These are phyloP conservation scores for Oasisia sp. DNA, from an alignment of 2,888 invertebrate genomes.

Conservation along the genomic window DNA sequence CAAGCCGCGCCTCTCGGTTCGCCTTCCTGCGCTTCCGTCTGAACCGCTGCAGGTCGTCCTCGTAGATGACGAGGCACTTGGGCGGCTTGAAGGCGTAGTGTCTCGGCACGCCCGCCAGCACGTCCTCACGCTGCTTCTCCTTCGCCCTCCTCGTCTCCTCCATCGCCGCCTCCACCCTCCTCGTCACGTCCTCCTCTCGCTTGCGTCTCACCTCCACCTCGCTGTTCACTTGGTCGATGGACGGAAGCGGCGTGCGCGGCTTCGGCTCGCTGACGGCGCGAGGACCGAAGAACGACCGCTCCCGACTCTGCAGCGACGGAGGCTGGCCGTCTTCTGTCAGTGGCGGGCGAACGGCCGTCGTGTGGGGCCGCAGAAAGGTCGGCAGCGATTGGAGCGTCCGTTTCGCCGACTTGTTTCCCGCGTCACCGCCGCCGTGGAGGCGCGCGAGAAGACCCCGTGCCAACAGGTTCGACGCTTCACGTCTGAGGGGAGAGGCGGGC, in stretches of 20 bases:
- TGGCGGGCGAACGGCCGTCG: neutral
- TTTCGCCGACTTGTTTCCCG: neutral
- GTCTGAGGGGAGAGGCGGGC: neutral
- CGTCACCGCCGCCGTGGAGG: neutral
- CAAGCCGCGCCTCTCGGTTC: neutral
- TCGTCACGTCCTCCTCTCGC: neutral
- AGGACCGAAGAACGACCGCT: neutral
- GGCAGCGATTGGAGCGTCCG: neutral
- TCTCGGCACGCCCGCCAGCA: neutral
- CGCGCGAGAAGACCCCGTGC: conserved; percentile 9
- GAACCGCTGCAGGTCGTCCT: neutral
- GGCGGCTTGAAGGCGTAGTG: conserved; percentile 1
- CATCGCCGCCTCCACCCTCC: neutral
- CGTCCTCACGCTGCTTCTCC: neutral
- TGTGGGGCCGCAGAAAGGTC: neutral
- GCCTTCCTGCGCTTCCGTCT: conserved; percentile 9
- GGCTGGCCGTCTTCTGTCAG: neutral
- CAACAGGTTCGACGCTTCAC: neutral
- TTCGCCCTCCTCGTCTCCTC: neutral
- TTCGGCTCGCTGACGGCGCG: neutral
- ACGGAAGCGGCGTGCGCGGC: neutral
- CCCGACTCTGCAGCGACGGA: neutral
- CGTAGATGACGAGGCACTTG: neutral
- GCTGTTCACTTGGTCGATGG: neutral
- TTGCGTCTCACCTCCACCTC: neutral